Base-by-base conservation (phyloP, 1,140 invertebrate genomes). In the Teleogryllus occipitalis region DNA sequence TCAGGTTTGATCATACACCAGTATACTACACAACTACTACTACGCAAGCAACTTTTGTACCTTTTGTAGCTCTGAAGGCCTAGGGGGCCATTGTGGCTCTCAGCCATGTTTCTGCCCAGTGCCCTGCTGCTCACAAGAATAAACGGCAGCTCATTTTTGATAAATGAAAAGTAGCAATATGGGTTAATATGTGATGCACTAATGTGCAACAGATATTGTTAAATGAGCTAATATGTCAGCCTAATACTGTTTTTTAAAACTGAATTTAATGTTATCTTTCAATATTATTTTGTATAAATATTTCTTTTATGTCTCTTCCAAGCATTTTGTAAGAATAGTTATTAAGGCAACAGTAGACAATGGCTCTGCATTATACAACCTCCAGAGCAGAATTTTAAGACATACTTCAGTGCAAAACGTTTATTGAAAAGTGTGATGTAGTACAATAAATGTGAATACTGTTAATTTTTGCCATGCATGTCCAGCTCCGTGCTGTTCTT, bases 281-380 rank as follows among this genome's bases (percentile, higher is more conserved):
- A 65, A 65, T 65, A 65, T 65, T 65, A 65, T 65, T 65, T 65
- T 65, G 54, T 65, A 65, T 14, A 65, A 65, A 65, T 65, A 65
- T 65, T 65, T 65, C 54, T 65, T 65, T 65, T 18, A 10, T 14
- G 54, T 65, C 54, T 65, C 54, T 65, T 65, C 54, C 54, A 65
- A 65, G 54, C 18, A 65, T 65, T 65, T 65, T 65, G 54, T 65
- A 65, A 14, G 1, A 65, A 65, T 65, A 65, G 54, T 65, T 65
- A 65, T 18, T 65, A 65, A 65, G 54, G 18, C 54, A 65, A 65
- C 54, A 14, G 10, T 14, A 65, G 54, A 65, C 54, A 65, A 14
- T 39, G 27, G 54, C 54, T 65, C 54, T 65, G 54, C 54, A 65
- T 14, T 65, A 18, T 65, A 39, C 27, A 39, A 39, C 27, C 27